Evolutionary conservation across 2,113 vertebrate genomes (phyloP).

Genomic region (Sula dactylatra): DNA sequence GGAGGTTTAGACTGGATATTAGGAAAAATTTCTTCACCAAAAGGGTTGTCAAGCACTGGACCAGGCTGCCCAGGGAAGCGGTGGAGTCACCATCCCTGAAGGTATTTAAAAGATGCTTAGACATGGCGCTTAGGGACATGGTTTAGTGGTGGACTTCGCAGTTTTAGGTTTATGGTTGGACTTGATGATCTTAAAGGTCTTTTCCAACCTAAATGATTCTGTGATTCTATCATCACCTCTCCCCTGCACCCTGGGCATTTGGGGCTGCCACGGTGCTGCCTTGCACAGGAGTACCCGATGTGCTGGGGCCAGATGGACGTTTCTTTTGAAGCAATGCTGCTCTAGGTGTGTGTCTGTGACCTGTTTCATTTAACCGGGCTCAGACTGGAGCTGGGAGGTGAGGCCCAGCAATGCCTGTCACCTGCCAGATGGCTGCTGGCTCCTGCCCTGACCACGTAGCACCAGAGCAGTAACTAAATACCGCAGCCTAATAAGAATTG

Average conservation of each 20-base stretch:
- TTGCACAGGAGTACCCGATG: neutral
- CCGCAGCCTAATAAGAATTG: neutral
- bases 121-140: neutral
- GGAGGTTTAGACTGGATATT: too few relatives aligned
- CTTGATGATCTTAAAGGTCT: neutral
- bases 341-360: neutral
- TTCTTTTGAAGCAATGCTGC: neutral
- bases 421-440: rapidly evolving
- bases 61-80: neutral
- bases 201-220: neutral
- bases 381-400: neutral
- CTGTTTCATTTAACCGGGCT: neutral
- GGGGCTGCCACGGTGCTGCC: neutral
- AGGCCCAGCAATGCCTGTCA: neutral
- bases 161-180: rapidly evolving
- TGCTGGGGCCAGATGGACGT: neutral
- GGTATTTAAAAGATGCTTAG: too few relatives aligned
- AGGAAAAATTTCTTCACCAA: too few relatives aligned
- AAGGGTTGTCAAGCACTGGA: neutral
- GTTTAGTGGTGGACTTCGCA: neutral
- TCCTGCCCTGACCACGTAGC: neutral
- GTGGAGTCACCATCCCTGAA: neutral
- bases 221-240: neutral
- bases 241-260: neutral
- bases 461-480: neutral